Conservation (phyloP, 2,113 vertebrate genomes). For the Gallinago jamesoni region DNA sequence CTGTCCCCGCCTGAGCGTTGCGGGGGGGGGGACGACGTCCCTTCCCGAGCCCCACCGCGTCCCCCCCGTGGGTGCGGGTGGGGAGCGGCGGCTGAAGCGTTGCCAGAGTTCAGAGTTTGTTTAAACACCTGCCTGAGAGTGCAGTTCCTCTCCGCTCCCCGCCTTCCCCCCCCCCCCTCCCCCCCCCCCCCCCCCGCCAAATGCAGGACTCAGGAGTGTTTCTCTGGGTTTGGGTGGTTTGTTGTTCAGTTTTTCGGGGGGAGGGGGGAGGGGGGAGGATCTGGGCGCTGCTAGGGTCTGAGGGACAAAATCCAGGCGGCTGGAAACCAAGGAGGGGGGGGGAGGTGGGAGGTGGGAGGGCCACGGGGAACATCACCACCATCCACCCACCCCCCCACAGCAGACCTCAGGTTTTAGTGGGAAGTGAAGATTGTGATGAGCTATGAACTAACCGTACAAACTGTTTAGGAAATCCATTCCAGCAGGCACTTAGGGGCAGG, state of each 20-base stretch:
- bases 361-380: background rate
- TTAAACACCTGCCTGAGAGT: background rate
- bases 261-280: background rate
- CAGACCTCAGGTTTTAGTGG: background rate
- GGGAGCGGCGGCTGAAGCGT: background rate
- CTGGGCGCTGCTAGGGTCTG: background rate
- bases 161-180: too few relatives aligned
- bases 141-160: too few relatives aligned
- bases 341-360: background rate
- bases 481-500: background rate
- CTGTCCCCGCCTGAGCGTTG: background rate
- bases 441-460: background rate
- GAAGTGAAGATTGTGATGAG: background rate
- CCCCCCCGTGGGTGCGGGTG: background rate
- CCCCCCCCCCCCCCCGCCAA: background rate
- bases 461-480: background rate
- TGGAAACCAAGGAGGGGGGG: background rate
- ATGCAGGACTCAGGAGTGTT: accelerated
- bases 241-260: background rate
- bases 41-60: background rate
- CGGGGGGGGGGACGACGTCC: background rate
- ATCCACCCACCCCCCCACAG: too few relatives aligned
- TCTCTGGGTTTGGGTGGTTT: background rate
- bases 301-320: background rate
- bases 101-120: background rate